phyloP scores from a whole-genome alignment of 1,140 invertebrate species.

The Pomacea maculata region DNA sequence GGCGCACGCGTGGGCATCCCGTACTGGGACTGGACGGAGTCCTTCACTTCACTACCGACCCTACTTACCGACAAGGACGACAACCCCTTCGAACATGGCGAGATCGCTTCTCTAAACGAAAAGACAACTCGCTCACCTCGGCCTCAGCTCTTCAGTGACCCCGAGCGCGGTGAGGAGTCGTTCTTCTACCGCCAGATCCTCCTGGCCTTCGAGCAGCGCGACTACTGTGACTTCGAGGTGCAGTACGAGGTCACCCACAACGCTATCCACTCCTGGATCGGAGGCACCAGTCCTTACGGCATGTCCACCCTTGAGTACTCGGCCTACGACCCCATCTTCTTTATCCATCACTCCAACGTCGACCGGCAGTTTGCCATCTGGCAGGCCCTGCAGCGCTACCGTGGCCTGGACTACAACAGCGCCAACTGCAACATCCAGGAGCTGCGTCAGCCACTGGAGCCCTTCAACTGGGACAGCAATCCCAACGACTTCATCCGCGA shows the following conservation, averaged over 20 bases:
- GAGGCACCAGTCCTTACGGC: slow-evolving; percentile 22
- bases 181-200: slow-evolving; percentile 33
- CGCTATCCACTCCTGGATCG: slow-evolving; percentile 34
- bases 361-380: slow-evolving; percentile 33
- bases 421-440: slow-evolving; percentile 36
- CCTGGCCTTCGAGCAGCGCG: slow-evolving; percentile 25
- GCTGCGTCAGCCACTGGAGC: slow-evolving; percentile 29
- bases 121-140: slow-evolving; percentile 22
- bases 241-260: slow-evolving; percentile 38
- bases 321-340: slow-evolving; percentile 38
- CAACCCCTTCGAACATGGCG: slow-evolving; percentile 31
- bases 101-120: slow-evolving; percentile 11
- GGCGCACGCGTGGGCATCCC: slow-evolving; percentile 26
- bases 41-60: slow-evolving; percentile 24
- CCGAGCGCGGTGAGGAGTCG: slow-evolving; percentile 20
- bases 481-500: slow-evolving; percentile 10
- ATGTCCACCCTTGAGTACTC: slow-evolving; percentile 34
- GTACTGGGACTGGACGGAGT: slow-evolving; percentile 26
- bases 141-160: slow-evolving; percentile 25
- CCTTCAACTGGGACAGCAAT: slow-evolving; percentile 27
- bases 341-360: slow-evolving; percentile 30
- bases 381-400: slow-evolving; percentile 32
- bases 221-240: slow-evolving; percentile 35
- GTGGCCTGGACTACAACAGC: slow-evolving; percentile 34
- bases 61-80: slow-evolving; percentile 27